phyloP scores from a whole-genome alignment of 2,797 vertebrate genomes.

The Notolabrus celidotus region DNA sequence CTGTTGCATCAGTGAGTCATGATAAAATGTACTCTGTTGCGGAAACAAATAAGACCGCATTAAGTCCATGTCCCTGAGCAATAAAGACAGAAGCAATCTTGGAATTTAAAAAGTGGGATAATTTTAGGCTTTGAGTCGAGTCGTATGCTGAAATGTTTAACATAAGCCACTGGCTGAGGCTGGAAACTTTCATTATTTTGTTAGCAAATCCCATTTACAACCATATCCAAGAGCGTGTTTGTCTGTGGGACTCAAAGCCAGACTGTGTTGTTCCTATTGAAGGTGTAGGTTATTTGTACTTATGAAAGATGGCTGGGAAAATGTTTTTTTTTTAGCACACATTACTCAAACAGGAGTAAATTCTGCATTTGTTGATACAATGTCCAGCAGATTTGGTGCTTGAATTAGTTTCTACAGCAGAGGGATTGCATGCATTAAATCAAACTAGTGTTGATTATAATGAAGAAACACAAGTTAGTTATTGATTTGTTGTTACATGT shows the following conservation, averaged over 20 bases:
- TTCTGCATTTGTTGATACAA: too few species aligned
- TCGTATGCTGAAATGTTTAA: constrained; percentile 1
- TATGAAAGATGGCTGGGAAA: too few species aligned
- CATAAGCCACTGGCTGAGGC: background rate
- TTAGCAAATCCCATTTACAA: background rate
- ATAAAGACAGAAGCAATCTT: constrained; percentile 17
- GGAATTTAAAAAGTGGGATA: background rate
- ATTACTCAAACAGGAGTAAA: too few species aligned
- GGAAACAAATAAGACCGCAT: constrained; percentile 41
- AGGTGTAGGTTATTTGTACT: background rate
- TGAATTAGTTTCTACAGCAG: too few species aligned
- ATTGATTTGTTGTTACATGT: too few species aligned
- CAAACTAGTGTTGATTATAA: too few species aligned
- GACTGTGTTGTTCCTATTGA: background rate
- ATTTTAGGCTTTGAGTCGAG: constrained; percentile 9
- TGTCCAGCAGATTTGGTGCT: too few species aligned
- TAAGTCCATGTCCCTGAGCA: constrained; percentile 27
- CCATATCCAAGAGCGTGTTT: background rate
- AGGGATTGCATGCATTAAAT: too few species aligned
- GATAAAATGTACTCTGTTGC: constrained; percentile 21
- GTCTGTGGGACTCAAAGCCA: background rate
- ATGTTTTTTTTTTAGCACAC: too few species aligned
- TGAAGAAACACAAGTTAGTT: too few species aligned
- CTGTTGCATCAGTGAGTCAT: constrained; percentile 38
- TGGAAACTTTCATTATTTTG: background rate